phyloP scores from a whole-genome alignment of 2,797 vertebrate genomes.

The Sebastes glaucus region DNA sequence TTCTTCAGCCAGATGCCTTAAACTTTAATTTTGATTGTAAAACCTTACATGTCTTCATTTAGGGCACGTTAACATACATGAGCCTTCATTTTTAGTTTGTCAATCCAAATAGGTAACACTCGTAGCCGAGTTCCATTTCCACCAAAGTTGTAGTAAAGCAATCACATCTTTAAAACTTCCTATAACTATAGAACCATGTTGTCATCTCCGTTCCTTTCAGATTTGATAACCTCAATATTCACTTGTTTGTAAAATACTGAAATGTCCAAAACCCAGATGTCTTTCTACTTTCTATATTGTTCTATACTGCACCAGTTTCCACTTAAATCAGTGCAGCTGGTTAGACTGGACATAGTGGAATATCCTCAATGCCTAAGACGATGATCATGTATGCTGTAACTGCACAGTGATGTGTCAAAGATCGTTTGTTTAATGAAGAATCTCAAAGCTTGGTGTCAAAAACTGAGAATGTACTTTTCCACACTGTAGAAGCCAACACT shows the following conservation, averaged over 20 bases:
- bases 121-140: slow-evolving; percentile 10
- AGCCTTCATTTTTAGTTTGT: slow-evolving; percentile 60
- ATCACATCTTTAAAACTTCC: slow-evolving; percentile 51
- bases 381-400: slow-evolving; percentile 60
- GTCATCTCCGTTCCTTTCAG: slow-evolving; percentile 41
- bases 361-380: slow-evolving; percentile 38
- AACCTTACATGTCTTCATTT: slow-evolving; percentile 25
- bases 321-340: slow-evolving; percentile 31
- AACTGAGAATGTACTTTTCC: slow-evolving; percentile 73
- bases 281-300: slow-evolving; percentile 69
- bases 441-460: slow-evolving; percentile 52
- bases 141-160: slow-evolving; percentile 44
- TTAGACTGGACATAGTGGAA: slow-evolving; percentile 16
- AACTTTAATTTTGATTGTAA: slow-evolving; percentile 62
- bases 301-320: slow-evolving; percentile 43
- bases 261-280: slow-evolving; percentile 61
- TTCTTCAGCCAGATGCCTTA: slow-evolving; percentile 81
- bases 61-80: slow-evolving; percentile 13
- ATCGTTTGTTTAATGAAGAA: slow-evolving; percentile 19
- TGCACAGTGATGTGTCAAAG: slow-evolving; percentile 40
- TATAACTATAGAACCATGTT: slow-evolving; percentile 33
- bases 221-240: slow-evolving; percentile 29
- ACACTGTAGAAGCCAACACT: slow-evolving; percentile 66
- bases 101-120: slow-evolving; percentile 36
- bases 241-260: slow-evolving; percentile 56